Evolutionary conservation across 92 coral and sea anemone genomes (phyloP).

Genomic region (Hydrozoanthus gracilis): DNA sequence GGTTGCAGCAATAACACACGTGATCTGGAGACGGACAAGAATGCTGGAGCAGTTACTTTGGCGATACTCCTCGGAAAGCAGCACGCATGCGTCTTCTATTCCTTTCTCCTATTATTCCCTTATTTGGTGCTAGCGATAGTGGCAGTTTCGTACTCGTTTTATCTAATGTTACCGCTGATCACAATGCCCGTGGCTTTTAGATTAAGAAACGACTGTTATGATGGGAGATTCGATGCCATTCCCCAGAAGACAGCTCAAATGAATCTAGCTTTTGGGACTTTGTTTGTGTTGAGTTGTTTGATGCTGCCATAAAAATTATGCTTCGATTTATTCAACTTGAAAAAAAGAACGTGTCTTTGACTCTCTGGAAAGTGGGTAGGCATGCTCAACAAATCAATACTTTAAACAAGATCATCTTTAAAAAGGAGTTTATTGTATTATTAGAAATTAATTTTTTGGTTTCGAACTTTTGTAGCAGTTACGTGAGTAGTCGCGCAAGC

Average conservation of each 20-base stretch:
- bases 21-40: constrained; percentile 76
- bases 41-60: constrained; percentile 75
- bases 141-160: constrained; percentile 51
- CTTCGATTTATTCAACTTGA: too few species aligned
- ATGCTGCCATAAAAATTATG: background rate
- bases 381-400: too few species aligned
- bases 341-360: too few species aligned
- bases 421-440: too few species aligned
- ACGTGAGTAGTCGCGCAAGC: too few species aligned
- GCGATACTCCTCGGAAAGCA: constrained; percentile 74
- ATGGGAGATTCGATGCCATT: constrained; percentile 63
- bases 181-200: constrained; percentile 67
- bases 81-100: constrained; percentile 64
- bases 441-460: too few species aligned
- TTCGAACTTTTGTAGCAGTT: too few species aligned
- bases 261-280: constrained; percentile 71
- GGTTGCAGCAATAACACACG: constrained; percentile 78
- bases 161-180: constrained; percentile 65
- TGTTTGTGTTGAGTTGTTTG: constrained; percentile 54
- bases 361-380: too few species aligned
- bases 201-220: constrained; percentile 63
- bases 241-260: constrained; percentile 79
- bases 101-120: constrained; percentile 65
- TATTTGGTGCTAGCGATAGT: constrained; percentile 52
- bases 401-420: too few species aligned